Conservation (phyloP, 2,113 vertebrate genomes). For the Collichthys lucidus region DNA sequence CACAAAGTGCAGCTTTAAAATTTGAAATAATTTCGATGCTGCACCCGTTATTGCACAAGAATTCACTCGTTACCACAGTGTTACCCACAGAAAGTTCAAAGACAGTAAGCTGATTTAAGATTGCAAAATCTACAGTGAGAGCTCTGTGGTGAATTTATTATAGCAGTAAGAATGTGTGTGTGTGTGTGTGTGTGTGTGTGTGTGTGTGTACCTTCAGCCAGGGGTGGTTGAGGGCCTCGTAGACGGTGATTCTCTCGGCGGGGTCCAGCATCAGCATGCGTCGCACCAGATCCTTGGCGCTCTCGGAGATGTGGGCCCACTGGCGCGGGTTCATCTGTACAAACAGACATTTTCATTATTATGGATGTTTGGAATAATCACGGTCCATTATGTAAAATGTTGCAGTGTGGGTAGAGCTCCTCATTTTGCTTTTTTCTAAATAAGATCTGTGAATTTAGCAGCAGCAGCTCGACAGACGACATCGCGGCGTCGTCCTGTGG, state of each 20-base stretch:
- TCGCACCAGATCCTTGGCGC: conserved; percentile 98
- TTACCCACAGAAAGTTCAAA: neutral
- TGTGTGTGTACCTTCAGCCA: conserved; percentile 97
- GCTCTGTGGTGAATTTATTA: neutral
- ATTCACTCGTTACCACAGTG: too few species aligned
- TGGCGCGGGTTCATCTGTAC: conserved; percentile 97
- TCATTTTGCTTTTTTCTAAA: neutral
- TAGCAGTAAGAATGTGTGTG: neutral
- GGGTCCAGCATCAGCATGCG: conserved; percentile 99
- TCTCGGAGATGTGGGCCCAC: conserved; percentile 99
- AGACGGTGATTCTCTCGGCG: conserved; percentile 98
- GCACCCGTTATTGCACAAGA: too few species aligned
- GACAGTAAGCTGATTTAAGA: neutral
- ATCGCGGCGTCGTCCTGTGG: neutral
- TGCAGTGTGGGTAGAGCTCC: neutral
- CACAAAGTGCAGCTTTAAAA: too few species aligned
- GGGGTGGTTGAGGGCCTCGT: conserved; percentile 98
- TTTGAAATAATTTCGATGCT: too few species aligned
- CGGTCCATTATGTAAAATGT: neutral
- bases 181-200: neutral
- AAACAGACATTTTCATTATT: neutral
- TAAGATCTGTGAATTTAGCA: neutral
- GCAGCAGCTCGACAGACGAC: conserved; percentile 14
- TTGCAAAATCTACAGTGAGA: neutral
- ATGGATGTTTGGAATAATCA: neutral